phyloP scores from a whole-genome alignment of 2,113 vertebrate genomes.

The Haemorhous mexicanus region DNA sequence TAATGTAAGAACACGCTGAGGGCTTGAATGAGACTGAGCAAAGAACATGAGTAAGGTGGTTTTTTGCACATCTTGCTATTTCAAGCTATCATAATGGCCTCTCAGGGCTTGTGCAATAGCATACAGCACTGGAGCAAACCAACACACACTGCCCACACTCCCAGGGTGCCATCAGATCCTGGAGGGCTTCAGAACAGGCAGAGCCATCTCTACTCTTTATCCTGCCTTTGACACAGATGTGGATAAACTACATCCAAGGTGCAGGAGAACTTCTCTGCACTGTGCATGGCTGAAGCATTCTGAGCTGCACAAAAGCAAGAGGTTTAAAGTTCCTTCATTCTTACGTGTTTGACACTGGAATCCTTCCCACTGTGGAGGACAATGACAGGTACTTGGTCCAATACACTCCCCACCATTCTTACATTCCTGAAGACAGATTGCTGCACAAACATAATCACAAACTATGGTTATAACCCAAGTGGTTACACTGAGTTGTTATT shows the following conservation, averaged over 20 bases:
- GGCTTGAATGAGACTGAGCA: background rate
- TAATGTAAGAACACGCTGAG: background rate
- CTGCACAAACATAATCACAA: conserved; percentile 62
- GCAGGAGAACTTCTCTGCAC: background rate
- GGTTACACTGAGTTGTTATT: background rate
- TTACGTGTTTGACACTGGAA: conserved; percentile 85
- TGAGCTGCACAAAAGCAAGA: background rate
- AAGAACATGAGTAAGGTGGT: background rate
- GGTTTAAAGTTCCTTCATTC: conserved; percentile 24
- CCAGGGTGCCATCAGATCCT: background rate
- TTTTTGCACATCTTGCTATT: background rate
- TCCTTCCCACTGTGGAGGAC: conserved; percentile 83
- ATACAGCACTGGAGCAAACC: background rate
- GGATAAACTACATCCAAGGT: background rate
- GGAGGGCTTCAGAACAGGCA: background rate
- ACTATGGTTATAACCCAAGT: background rate
- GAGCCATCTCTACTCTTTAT: background rate
- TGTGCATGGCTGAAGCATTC: background rate
- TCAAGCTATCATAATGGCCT: background rate
- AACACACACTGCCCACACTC: background rate
- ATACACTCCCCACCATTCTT: conserved; percentile 87
- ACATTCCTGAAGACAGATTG: conserved; percentile 88
- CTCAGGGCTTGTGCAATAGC: background rate
- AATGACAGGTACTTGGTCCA: conserved; percentile 81
- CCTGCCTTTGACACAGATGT: background rate